phyloP scores from a whole-genome alignment of 2,113 vertebrate genomes.

The Pseudolaguvia tuberculata region DNA sequence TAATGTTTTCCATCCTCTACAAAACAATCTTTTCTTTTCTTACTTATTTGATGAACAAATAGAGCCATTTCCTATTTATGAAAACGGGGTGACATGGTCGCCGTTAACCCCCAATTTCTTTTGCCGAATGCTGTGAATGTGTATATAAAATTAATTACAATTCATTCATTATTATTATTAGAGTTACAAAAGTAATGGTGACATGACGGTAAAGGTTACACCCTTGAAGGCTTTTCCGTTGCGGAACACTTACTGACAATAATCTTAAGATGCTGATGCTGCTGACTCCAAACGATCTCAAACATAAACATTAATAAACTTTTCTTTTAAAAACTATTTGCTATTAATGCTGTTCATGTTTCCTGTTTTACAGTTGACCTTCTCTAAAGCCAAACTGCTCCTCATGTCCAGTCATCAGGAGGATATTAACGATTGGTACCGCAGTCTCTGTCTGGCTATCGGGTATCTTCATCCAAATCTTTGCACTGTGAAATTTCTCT shows the following conservation, averaged over 20 bases:
- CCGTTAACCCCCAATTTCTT: no score
- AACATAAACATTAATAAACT: no score
- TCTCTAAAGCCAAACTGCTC: slow-evolving; percentile 80
- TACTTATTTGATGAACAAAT: not conserved
- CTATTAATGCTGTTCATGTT: not conserved
- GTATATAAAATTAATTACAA: not conserved
- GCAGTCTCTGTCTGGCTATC: slow-evolving; percentile 73
- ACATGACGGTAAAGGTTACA: not conserved
- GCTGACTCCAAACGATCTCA: not conserved
- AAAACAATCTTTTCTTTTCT: not conserved
- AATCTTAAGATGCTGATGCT: not conserved
- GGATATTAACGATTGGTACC: slow-evolving; percentile 79
- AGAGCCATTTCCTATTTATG: no score
- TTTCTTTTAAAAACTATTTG: no score
- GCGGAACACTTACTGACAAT: not conserved
- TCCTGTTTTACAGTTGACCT: slow-evolving; percentile 72
- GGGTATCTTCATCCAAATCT: slow-evolving; percentile 56
- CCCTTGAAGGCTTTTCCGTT: not conserved
- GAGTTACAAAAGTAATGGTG: not conserved
- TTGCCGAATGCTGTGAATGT: no score
- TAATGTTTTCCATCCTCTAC: not conserved
- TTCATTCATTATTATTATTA: no score
- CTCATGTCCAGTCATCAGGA: slow-evolving; percentile 85
- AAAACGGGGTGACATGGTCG: no score
- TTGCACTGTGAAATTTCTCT: not conserved